Base-by-base conservation (phyloP, 2,113 vertebrate species). In the Globicephala melas region DNA sequence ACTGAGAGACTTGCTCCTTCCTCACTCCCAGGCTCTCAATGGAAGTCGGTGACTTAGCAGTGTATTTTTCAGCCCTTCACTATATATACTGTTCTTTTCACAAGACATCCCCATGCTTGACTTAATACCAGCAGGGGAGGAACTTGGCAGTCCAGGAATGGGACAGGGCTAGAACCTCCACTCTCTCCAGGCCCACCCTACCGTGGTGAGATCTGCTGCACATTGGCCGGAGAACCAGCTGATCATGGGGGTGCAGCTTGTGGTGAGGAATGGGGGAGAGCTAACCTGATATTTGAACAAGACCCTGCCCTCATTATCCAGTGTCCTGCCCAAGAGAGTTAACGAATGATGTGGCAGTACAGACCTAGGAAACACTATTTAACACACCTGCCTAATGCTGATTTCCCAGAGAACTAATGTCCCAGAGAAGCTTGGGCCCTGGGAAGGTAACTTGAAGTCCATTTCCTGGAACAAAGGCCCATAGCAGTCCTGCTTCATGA, bases 391-490 rank as follows among this genome's bases (percentile, higher is more conserved):
- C 70, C 74, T 31, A 67, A 18, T 74, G 58, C 79, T 94, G 79
- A 82, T 68, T 95, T 92, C 70, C 23, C 77, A 80, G 77, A 81
- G n/a, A 26, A 81, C 25, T 26, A 80, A 26, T 12, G 41, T 74
- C 74, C 86, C 90, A 87, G 18, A 89, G 73, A 91, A 71, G 53
- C 6, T 1, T 41, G n/a, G 38, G 77, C 67, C 55, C 76, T 80
- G 62, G 62, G 62, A 95, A 85, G 89, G 86, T 88, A 80, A 79
- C 76, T 67, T 85, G 36, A 85, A 95, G 58, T 93, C 82, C 58
- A 36, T 96, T 95, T 95, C 55, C 58, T 89, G 62, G 85, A 96
- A 88, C 89, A 95, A 89, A 95, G 80, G 65, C 91, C 88, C 62
- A 84, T 2, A 62, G 60, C 89, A 90, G 21, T 73, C 14, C 65